Percentiles rank a stretch among this genome's conserved stretches.
Evolutionary conservation across 2,888 invertebrate species (phyloP).

Genomic region (Brenthis ino): DNA sequence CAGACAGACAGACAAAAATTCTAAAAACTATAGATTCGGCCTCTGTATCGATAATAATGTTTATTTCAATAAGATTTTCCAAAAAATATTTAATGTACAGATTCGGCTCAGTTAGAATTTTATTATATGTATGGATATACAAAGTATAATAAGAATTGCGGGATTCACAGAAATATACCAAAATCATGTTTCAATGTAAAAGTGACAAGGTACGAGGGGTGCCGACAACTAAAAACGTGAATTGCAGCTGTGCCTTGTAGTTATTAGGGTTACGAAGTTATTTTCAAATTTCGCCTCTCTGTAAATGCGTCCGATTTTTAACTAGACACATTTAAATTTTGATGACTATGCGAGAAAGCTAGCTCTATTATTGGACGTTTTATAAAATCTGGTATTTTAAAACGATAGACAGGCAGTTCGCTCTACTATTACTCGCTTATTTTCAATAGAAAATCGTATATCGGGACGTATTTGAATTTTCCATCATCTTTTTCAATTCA

Average conservation of each 20-base stretch:
- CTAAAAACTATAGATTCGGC: too few species aligned
- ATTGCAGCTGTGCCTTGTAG: constrained; percentile 25
- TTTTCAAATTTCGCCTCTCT: constrained; percentile 19
- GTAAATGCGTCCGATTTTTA: constrained; percentile 9
- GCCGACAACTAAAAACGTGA: constrained; percentile 16
- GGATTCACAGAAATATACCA: not conserved
- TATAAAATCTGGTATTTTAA: not conserved
- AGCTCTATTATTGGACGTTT: not conserved
- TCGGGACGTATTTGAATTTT: too few species aligned
- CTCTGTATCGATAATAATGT: too few species aligned
- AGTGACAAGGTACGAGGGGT: constrained; percentile 16
- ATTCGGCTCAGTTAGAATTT: too few species aligned
- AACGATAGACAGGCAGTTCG: not conserved
- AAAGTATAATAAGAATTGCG: constrained; percentile 1
- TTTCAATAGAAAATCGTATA: too few species aligned
- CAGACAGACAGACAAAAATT: too few species aligned
- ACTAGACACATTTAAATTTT: not conserved
- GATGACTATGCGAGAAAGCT: constrained; percentile 2
- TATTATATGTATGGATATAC: not conserved
- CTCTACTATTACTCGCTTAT: too few species aligned
- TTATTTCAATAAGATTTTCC: too few species aligned
- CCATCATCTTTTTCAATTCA: too few species aligned
- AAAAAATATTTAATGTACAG: too few species aligned
- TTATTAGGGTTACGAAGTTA: constrained; percentile 23
- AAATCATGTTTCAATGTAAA: constrained; percentile 19